phyloP scores from a whole-genome alignment of 1,140 invertebrate species.

The Phthorimaea operculella region DNA sequence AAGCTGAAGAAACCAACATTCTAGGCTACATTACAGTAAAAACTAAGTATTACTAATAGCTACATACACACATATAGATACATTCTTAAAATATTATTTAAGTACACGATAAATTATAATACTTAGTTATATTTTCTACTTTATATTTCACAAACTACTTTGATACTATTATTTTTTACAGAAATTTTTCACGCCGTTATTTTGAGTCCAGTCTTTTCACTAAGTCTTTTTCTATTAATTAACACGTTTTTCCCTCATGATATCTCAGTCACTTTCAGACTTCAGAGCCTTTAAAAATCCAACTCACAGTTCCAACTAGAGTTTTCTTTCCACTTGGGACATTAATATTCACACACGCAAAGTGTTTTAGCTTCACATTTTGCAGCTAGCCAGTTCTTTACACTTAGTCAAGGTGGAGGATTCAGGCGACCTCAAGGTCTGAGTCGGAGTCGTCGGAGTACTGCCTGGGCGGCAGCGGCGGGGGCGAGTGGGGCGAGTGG shows the following conservation, averaged over 20 bases:
- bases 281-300: too few species aligned
- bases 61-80: not conserved
- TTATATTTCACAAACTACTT: not conserved
- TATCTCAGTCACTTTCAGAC: too few species aligned
- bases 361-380: not conserved
- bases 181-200: not conserved
- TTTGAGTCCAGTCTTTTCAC: not conserved
- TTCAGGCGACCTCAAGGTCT: conserved; percentile 71
- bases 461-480: conserved; percentile 56
- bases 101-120: conserved; percentile 1
- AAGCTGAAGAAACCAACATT: too few species aligned
- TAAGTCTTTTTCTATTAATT: not conserved
- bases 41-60: not conserved
- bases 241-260: too few species aligned
- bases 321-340: too few species aligned
- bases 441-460: conserved; percentile 60
- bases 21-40: not conserved
- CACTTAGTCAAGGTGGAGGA: not conserved
- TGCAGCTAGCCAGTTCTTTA: not conserved
- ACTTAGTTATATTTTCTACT: not conserved
- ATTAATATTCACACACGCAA: not conserved
- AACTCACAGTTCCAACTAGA: not conserved
- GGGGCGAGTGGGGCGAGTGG: conserved; percentile 23
- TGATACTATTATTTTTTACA: not conserved
- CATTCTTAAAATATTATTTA: not conserved